These are phyloP conservation scores for Cygnus olor DNA, from an alignment of 2,797 vertebrate species.

Conservation along the genomic window DNA sequence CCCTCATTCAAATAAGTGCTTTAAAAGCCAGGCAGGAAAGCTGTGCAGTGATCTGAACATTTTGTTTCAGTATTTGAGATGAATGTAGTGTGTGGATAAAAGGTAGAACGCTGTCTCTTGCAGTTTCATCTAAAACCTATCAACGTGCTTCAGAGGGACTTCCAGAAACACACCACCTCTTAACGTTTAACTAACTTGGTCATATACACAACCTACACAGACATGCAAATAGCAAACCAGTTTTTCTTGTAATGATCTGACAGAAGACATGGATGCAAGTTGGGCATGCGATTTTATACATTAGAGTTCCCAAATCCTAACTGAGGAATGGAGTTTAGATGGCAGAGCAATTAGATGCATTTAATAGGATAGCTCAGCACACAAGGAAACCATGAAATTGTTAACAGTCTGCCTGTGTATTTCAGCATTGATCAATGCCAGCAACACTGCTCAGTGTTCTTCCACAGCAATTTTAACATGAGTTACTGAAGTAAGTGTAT, in stretches of 20 bases:
- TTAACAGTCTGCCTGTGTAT: neutral
- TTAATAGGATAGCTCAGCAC: neutral
- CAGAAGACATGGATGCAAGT: neutral
- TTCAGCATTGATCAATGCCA: neutral
- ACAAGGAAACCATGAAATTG: neutral
- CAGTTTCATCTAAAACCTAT: neutral
- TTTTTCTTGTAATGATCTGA: neutral
- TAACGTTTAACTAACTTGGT: neutral
- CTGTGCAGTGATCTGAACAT: neutral
- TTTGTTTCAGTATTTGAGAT: neutral
- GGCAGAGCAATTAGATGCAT: neutral
- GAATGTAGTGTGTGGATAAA: neutral
- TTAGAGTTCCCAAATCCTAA: neutral
- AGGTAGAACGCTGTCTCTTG: neutral
- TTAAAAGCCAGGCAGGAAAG: neutral
- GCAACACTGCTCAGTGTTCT: neutral
- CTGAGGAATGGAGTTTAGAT: neutral
- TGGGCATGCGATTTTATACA: neutral
- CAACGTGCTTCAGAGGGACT: neutral
- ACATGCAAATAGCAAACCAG: neutral
- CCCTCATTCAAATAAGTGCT: neutral
- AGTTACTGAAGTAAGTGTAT: slow-evolving; percentile 1
- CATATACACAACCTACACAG: neutral
- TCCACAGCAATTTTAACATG: neutral
- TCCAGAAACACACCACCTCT: neutral